Conservation (phyloP, 2,888 invertebrate genomes). For the Catonia carolina region DNA sequence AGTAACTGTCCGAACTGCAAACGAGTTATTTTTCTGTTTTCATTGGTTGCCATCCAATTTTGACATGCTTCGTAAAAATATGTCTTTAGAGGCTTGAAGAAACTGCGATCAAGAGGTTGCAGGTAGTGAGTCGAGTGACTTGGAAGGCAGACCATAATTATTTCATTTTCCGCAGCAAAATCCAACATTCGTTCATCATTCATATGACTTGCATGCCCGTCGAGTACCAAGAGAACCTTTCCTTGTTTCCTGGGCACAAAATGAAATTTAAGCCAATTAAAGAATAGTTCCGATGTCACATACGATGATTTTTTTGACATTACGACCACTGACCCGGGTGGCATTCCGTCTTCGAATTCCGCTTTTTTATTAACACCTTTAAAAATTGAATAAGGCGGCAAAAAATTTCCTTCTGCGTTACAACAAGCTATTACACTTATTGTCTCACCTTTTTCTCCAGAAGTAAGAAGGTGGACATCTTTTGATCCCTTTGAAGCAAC, state of each 20-base stretch:
- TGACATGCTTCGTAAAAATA: constrained; percentile 14
- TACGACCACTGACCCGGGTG: no score
- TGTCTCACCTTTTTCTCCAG: constrained; percentile 13
- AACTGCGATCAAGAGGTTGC: constrained; percentile 13
- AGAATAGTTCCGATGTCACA: constrained; percentile 12
- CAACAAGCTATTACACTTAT: constrained; percentile 11
- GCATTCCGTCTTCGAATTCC: constrained; percentile 17
- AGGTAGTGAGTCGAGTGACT: constrained; percentile 9
- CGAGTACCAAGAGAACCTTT: constrained; percentile 13
- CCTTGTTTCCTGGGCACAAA: constrained; percentile 17
- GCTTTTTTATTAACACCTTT: constrained; percentile 12
- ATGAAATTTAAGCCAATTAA: constrained; percentile 16
- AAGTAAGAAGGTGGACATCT: constrained; percentile 1
- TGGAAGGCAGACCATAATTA: constrained; percentile 10
- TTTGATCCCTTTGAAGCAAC: constrained; percentile 13
- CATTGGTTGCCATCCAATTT: constrained; percentile 15
- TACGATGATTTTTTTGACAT: constrained; percentile 10
- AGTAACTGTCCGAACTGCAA: constrained; percentile 15
- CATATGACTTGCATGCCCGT: constrained; percentile 6
- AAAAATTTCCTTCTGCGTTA: constrained; percentile 14
- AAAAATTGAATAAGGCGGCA: no score
- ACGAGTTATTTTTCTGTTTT: constrained; percentile 9
- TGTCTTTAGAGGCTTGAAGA: constrained; percentile 16
- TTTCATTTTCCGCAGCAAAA: constrained; percentile 11
- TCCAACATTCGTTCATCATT: constrained; percentile 15